phyloP scores from a whole-genome alignment of 2,888 invertebrate genomes.

The Eudemis profundana region DNA sequence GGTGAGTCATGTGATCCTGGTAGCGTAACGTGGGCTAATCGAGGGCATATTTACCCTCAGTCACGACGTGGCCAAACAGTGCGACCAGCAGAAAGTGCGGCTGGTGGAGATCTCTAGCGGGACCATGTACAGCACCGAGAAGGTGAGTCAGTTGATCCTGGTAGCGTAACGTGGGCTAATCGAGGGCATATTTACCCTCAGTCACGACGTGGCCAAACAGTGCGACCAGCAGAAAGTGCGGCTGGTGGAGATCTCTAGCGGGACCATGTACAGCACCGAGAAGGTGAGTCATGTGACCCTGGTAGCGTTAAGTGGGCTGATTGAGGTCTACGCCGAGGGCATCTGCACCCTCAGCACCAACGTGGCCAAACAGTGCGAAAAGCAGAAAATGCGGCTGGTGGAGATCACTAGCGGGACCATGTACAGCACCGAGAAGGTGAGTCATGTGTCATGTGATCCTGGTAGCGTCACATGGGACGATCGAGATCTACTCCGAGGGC shows the following conservation, averaged over 20 bases:
- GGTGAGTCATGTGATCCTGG: constrained; percentile 68
- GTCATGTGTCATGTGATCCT: too few species aligned
- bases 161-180: constrained; percentile 91
- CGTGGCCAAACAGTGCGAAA: constrained; percentile 92
- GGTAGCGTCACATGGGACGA: background rate
- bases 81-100: constrained; percentile 88
- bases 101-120: constrained; percentile 95
- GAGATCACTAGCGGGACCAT: constrained; percentile 64
- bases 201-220: constrained; percentile 91
- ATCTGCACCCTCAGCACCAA: constrained; percentile 93
- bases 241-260: constrained; percentile 89
- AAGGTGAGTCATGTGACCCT: too few species aligned
- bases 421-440: background rate
- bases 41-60: constrained; percentile 93
- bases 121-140: constrained; percentile 91
- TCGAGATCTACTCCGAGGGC: constrained; percentile 81
- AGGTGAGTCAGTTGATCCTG: constrained; percentile 78
- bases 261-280: background rate
- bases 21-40: constrained; percentile 85
- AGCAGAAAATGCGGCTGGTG: constrained; percentile 87
- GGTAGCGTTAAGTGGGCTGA: constrained; percentile 87
- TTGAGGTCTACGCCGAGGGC: constrained; percentile 96
- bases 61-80: constrained; percentile 92
- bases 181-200: constrained; percentile 78
- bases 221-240: constrained; percentile 89